These are phyloP conservation scores for Margaritifera margaritifera DNA, from an alignment of 2,888 invertebrate genomes.

Conservation along the genomic window DNA sequence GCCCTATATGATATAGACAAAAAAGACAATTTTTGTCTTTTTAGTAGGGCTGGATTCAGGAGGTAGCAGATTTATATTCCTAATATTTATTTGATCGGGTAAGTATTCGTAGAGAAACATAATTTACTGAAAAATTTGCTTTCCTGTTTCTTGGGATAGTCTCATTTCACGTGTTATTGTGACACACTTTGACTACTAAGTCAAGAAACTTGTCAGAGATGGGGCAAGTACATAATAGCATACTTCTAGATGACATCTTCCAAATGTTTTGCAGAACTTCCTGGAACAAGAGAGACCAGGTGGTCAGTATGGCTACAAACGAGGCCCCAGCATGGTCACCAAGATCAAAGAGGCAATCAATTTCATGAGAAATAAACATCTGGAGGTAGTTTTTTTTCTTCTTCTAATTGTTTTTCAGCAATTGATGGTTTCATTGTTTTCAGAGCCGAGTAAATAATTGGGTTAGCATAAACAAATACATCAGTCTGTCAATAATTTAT, in stretches of 20 bases:
- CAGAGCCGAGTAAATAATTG: background rate
- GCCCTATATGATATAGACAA: too few species aligned
- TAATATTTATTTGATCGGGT: too few species aligned
- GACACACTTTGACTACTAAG: too few species aligned
- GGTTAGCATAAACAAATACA: background rate
- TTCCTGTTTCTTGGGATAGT: too few species aligned
- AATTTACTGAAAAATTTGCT: too few species aligned
- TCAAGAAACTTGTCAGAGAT: too few species aligned
- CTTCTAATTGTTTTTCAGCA: background rate
- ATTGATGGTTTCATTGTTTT: slow-evolving; percentile 1
- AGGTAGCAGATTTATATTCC: too few species aligned
- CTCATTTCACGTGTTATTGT: too few species aligned
- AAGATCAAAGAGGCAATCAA: slow-evolving; percentile 95
- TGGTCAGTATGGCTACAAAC: slow-evolving; percentile 40
- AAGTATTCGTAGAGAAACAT: too few species aligned
- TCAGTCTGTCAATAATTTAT: too few species aligned
- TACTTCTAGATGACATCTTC: background rate
- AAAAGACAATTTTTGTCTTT: too few species aligned
- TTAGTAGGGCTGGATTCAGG: too few species aligned
- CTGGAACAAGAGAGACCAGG: slow-evolving; percentile 53
- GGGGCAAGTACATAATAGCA: background rate
- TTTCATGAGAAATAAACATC: slow-evolving; percentile 94
- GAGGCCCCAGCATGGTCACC: slow-evolving; percentile 59
- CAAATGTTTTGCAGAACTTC: slow-evolving; percentile 31
- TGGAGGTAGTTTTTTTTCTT: slow-evolving; percentile 78